These are phyloP conservation scores for Philaenus spumarius DNA, from an alignment of 1,140 invertebrate species.

Conservation along the genomic window DNA sequence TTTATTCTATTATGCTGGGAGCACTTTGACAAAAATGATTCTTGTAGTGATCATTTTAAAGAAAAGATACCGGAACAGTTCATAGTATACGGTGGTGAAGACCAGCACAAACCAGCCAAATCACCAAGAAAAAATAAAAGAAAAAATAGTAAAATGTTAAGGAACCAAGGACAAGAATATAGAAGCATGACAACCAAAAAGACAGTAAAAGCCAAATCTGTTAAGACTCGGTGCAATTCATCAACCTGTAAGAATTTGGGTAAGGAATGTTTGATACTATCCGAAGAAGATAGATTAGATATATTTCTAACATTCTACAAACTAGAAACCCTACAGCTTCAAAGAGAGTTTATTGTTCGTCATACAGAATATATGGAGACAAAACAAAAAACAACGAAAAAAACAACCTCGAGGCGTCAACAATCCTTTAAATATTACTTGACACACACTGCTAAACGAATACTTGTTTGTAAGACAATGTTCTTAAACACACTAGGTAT, in stretches of 20 bases:
- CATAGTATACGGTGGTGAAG: neutral
- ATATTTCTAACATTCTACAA: neutral
- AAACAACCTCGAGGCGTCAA: too few species aligned
- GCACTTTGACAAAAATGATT: neutral
- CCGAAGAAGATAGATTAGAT: neutral
- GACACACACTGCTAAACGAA: too few species aligned
- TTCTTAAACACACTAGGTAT: too few species aligned
- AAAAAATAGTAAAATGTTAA: neutral
- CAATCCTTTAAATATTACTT: too few species aligned
- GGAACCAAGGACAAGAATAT: neutral
- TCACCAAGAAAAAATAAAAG: neutral
- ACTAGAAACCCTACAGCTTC: neutral
- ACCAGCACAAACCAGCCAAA: neutral
- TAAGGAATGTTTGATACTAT: neutral
- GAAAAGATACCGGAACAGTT: neutral
- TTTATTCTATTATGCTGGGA: neutral
- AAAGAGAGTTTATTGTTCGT: neutral
- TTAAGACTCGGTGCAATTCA: neutral
- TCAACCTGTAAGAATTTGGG: neutral
- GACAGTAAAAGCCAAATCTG: neutral
- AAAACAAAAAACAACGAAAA: constrained; percentile 7
- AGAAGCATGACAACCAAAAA: neutral
- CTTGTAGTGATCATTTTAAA: neutral
- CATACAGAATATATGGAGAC: neutral
- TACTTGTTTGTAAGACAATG: too few species aligned